phyloP scores from a whole-genome alignment of 2,888 invertebrate species.

The Tetragnatha montana region DNA sequence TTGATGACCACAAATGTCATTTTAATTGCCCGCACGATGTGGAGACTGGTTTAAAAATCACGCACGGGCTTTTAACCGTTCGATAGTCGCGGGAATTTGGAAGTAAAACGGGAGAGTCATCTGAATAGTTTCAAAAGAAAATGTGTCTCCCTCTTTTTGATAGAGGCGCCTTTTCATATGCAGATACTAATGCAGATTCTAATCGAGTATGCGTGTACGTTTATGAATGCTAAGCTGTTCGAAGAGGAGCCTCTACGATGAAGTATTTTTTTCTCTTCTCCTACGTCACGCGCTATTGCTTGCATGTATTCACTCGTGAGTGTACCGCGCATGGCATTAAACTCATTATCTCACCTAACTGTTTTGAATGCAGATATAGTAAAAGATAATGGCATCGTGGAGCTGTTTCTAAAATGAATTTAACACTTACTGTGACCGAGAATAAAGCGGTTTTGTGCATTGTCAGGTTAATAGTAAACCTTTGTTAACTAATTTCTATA shows the following conservation, averaged over 20 bases:
- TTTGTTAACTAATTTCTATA: too few relatives aligned
- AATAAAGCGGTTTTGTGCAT: not conserved
- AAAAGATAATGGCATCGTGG: not conserved
- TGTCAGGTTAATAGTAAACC: not conserved
- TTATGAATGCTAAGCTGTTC: not conserved
- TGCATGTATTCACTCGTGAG: not conserved
- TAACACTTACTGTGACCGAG: not conserved
- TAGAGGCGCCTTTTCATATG: not conserved
- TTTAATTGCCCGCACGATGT: constrained; percentile 64
- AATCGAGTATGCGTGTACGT: not conserved
- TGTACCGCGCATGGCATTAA: not conserved
- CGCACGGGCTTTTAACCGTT: constrained; percentile 4
- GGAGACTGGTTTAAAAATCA: constrained; percentile 24
- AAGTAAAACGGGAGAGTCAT: not conserved
- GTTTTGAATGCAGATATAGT: not conserved
- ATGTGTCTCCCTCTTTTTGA: not conserved
- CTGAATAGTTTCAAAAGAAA: not conserved
- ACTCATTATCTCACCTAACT: not conserved
- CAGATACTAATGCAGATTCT: not conserved
- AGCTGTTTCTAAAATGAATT: not conserved
- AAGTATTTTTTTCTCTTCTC: not conserved
- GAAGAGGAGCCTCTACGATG: not conserved
- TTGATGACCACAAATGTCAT: constrained; percentile 66
- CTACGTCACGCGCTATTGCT: not conserved
- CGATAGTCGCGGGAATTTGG: not conserved